Conservation (phyloP, 2,888 invertebrate species). For the Yponomeuta malinellus region DNA sequence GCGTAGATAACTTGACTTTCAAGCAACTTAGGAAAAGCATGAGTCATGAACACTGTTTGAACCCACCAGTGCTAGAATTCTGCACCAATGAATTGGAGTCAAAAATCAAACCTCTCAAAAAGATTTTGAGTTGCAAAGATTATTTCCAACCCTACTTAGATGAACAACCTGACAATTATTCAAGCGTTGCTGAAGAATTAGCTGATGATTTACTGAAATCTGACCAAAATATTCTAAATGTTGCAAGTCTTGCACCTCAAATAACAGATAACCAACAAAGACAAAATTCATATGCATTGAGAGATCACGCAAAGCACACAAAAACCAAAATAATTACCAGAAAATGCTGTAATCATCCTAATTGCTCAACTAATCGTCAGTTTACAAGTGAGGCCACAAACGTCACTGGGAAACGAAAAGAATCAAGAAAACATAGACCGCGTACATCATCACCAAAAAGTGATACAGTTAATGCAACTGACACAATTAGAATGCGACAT, state of each 20-base stretch:
- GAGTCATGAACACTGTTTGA: too few relatives aligned
- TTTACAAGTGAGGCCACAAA: neutral
- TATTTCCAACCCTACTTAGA: neutral
- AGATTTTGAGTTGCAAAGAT: neutral
- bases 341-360: neutral
- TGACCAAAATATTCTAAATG: neutral
- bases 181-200: neutral
- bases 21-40: too few relatives aligned
- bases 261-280: neutral
- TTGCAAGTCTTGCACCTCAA: neutral
- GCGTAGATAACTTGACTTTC: too few relatives aligned
- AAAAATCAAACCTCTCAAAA: neutral
- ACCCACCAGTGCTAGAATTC: too few relatives aligned
- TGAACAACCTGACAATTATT: neutral
- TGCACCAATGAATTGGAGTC: too few relatives aligned
- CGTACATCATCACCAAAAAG: neutral
- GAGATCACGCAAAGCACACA: neutral
- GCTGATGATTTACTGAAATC: neutral
- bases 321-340: neutral
- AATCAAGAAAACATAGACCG: neutral
- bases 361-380: neutral
- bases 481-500: neutral
- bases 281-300: neutral
- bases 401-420: neutral
- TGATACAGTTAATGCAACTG: neutral